phyloP scores from a whole-genome alignment of 2,113 vertebrate species.

The Pyrgilauda ruficollis region DNA sequence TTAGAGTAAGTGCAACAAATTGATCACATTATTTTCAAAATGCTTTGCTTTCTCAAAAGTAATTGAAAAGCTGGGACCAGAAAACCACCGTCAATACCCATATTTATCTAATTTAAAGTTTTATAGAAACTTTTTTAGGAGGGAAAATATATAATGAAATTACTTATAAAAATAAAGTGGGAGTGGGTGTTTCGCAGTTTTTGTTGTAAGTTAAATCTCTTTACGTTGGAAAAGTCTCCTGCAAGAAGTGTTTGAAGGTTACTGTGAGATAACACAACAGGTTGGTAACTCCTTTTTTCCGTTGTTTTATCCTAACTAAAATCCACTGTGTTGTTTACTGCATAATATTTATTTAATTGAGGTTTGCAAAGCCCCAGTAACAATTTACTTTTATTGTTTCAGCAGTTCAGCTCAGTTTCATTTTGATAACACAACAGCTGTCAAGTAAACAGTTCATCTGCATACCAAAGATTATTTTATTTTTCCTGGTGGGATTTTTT shows the following conservation, averaged over 20 bases:
- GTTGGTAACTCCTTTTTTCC: constrained; percentile 11
- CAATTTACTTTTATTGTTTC: constrained; percentile 65
- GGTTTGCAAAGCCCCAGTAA: constrained; percentile 34
- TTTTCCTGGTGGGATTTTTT: not conserved
- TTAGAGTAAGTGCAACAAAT: constrained; percentile 42
- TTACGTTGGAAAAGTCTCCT: not conserved
- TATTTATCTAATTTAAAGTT: constrained; percentile 39
- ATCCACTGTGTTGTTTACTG: constrained; percentile 48
- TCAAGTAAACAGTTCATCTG: constrained; percentile 24
- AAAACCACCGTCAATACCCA: not conserved
- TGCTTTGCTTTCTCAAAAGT: constrained; percentile 39
- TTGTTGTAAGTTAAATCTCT: not conserved
- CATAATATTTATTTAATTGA: constrained; percentile 60
- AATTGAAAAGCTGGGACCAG: constrained; percentile 27
- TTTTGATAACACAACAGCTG: constrained; percentile 41
- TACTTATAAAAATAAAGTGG: not conserved
- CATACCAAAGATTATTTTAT: not conserved
- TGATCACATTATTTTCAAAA: constrained; percentile 48
- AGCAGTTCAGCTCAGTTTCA: constrained; percentile 40
- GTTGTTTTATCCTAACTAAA: constrained; percentile 61
- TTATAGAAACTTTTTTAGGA: not conserved
- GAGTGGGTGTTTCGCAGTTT: not conserved
- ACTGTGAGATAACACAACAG: not conserved
- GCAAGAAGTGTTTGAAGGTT: not conserved
- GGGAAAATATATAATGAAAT: not conserved